Evolutionary conservation across 2,888 invertebrate genomes (phyloP), one percentile per base, ranked within the genome.

Genomic region (Lasioglossum figueresi): DNA sequence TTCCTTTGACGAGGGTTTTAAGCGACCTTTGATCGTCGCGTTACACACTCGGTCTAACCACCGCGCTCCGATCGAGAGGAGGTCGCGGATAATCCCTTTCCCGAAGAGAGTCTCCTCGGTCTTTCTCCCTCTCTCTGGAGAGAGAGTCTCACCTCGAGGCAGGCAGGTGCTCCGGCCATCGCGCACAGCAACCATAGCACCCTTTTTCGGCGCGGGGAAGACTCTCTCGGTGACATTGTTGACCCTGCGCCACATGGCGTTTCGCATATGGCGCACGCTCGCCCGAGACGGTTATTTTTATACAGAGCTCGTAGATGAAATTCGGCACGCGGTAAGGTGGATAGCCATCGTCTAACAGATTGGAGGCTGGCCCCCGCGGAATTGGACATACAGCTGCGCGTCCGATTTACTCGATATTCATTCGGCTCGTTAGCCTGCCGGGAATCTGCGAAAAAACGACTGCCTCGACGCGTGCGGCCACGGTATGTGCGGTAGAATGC

Each of bases 161-260:
- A 82, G 85, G 90, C 90, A 90, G 90, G 90, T 90, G 90, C 76
- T 80, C 76, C 19, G 70, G 52, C 59, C 77, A 6, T 31, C 4
- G 23, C 45, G 23, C 31, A 23, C 31, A 23, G 79, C 34, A 74
- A 79, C 23, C 74, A 16, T 56, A 43, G 31, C 82, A 77, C 79
- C 81, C 86, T 75, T 89, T 88, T 81, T 79, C 72, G 78, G 83
- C 70, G 75, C 85, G 68, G 16, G 45, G 73, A 87, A 80, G 86
- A 89, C 85, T 75, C 85, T 70, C 86, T 77, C 86, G 76, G 86
- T 88, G 88, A 90, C 90, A 90, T 82, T 84, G 86, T 90, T 90
- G 88, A 88, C 89, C 89, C 90, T 87, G 81, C 77, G 85, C 88
- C 90, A 90, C 88, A 90, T 90, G 90, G 87, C 87, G 89, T 84